Evolutionary conservation across 1,140 invertebrate genomes (phyloP), one percentile per base, ranked within the genome.

Genomic region (Musca domestica): DNA sequence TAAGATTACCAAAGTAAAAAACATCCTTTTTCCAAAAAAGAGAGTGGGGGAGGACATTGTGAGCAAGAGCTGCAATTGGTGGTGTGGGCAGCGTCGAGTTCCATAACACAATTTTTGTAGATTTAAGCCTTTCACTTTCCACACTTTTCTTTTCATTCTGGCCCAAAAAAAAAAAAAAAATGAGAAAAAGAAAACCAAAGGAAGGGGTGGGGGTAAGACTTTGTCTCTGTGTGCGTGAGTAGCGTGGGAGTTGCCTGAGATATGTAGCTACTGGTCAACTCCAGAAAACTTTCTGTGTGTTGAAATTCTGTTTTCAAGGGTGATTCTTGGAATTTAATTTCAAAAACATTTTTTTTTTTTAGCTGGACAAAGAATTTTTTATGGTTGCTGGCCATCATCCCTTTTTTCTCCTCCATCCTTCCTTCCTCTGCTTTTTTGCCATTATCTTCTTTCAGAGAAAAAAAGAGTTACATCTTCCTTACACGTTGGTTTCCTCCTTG

Each of bases 391-490:
- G 27, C 27, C 34, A 41, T 41, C 34, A 41, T 41, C 34, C 34
- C 34, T 12, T 41, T 41, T 41, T 12, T 2, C 34, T 41, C 34
- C 4, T 12, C 10, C 34, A n/a, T n/a, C n/a, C 7, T 2, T 56
- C 15, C 27, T 56, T 56, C 27, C 27, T 3, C 27, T 15, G 17
- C n/a, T n/a, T n/a, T 30, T n/a, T 15, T 56, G 27, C 5, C 15
- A 51, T 20, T 9, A 51, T 20, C 17, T 20, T n/a, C 1, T 51
- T 7, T 2, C 17, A 1, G 17, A 12, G 48, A 20, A 19, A 51
- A 19, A 34, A 61, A 34, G 27, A 61, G 56, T 61, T 41, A 61
- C 56, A 61, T 61, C 56, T 61, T 61, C 56, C 56, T 61, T 61
- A 61, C 56, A 41, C 12, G 56, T 34, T 34, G n/a, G 54, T 4